A percentile compares a stretch with the other conserved stretches of the same genome.
phyloP scores from a whole-genome alignment of 2,113 vertebrate genomes.

The Calyptommatus sinebrachiatus region DNA sequence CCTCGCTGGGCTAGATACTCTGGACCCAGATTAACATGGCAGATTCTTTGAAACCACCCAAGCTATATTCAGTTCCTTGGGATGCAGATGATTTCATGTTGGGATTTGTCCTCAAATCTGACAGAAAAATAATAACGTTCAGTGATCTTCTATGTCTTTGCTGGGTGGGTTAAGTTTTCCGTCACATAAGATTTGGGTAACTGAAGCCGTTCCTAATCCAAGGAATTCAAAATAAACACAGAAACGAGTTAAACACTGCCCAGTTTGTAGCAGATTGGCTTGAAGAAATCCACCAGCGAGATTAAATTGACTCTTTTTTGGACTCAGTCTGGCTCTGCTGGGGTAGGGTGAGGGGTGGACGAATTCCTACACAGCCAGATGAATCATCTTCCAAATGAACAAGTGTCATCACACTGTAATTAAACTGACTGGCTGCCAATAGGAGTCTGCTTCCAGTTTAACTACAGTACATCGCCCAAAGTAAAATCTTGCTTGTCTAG shows the following conservation, averaged over 20 bases:
- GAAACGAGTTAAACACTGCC: no score
- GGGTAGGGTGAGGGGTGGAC: constrained; percentile 31
- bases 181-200: not conserved
- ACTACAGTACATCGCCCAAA: constrained; percentile 31
- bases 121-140: constrained; percentile 31
- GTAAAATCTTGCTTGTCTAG: constrained; percentile 17
- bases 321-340: constrained; percentile 44
- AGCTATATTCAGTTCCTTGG: constrained; percentile 26
- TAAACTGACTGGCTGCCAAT: constrained; percentile 64
- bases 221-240: not conserved
- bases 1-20: no score
- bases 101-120: constrained; percentile 41
- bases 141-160: constrained; percentile 28
- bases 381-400: constrained; percentile 60
- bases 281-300: constrained; percentile 47
- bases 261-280: no score
- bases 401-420: constrained; percentile 64
- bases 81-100: constrained; percentile 36
- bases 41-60: no score
- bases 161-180: not conserved
- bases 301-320: constrained; percentile 35
- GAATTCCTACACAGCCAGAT: constrained; percentile 57
- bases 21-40: no score
- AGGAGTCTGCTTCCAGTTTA: constrained; percentile 45
- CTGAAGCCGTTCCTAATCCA: not conserved